Evolutionary conservation across 2,797 vertebrate genomes (phyloP).

Genomic region (Hemibagrus guttatus): DNA sequence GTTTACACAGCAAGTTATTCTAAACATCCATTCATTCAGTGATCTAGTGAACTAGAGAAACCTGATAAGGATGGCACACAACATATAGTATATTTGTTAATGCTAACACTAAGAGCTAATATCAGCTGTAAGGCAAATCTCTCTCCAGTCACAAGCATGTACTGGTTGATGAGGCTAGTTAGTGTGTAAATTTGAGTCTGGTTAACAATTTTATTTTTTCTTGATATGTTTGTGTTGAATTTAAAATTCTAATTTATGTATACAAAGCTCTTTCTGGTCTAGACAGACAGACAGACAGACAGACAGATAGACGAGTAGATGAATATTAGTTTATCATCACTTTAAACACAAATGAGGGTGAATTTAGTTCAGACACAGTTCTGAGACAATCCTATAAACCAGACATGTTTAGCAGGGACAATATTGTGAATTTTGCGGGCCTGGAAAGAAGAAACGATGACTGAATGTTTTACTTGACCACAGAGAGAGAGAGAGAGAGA

Average conservation of each 20-base stretch:
- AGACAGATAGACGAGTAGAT: no score
- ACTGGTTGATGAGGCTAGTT: no score
- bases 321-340: not conserved
- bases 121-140: no score
- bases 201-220: no score
- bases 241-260: no score
- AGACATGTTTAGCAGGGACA: conserved; percentile 2
- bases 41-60: not conserved
- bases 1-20: not conserved
- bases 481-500: not conserved
- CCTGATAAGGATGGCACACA: not conserved
- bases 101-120: no score
- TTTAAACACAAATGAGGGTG: not conserved
- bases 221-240: no score
- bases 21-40: no score
- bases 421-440: conserved; percentile 22
- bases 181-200: no score
- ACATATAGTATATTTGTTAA: not conserved
- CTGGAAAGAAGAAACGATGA: not conserved
- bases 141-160: no score
- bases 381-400: not conserved
- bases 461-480: not conserved
- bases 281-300: no score
- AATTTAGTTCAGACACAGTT: not conserved
- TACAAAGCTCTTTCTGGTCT: no score